phyloP scores from a whole-genome alignment of 2,888 invertebrate species.

The Eugnorisma glareosa region DNA sequence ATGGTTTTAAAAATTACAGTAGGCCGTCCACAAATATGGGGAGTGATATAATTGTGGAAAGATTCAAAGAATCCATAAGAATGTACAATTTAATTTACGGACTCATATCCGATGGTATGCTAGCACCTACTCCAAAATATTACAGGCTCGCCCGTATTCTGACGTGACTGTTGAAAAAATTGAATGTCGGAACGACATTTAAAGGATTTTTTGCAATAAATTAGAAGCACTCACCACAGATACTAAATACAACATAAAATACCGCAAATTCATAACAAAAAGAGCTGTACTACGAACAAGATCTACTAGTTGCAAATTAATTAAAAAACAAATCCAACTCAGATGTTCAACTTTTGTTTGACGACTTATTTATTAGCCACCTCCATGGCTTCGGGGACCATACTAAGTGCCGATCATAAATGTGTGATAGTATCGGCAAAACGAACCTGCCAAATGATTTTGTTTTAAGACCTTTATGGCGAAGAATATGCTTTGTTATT shows the following conservation, averaged over 20 bases:
- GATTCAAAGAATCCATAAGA: slow-evolving; percentile 17
- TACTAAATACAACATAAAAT: slow-evolving; percentile 5
- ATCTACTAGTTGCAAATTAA: slow-evolving; percentile 2
- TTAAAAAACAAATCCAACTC: slow-evolving; percentile 11
- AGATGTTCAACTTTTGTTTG: slow-evolving; percentile 13
- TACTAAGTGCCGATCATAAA: slow-evolving; percentile 3
- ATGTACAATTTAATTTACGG: not conserved
- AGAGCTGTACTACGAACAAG: slow-evolving; percentile 2
- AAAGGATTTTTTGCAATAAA: slow-evolving; percentile 12
- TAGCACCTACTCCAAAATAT: slow-evolving; percentile 13
- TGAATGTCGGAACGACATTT: slow-evolving; percentile 2
- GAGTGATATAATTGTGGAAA: slow-evolving; percentile 29
- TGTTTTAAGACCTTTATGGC: slow-evolving; percentile 5
- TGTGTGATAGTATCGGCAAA: slow-evolving; percentile 3
- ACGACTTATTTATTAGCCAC: slow-evolving; percentile 2
- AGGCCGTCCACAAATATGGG: slow-evolving; percentile 20
- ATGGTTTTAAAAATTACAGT: slow-evolving; percentile 28
- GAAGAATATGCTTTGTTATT: not conserved
- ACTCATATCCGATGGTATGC: slow-evolving; percentile 6
- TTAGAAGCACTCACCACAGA: slow-evolving; percentile 10
- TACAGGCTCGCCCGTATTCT: slow-evolving; percentile 15
- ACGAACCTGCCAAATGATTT: slow-evolving; percentile 5
- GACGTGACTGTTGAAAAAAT: slow-evolving; percentile 15
- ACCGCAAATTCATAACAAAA: slow-evolving; percentile 4
- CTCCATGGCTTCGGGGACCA: slow-evolving; percentile 20